Base-by-base conservation (phyloP, 2,113 vertebrate genomes). In the Zosterops japonicus region DNA sequence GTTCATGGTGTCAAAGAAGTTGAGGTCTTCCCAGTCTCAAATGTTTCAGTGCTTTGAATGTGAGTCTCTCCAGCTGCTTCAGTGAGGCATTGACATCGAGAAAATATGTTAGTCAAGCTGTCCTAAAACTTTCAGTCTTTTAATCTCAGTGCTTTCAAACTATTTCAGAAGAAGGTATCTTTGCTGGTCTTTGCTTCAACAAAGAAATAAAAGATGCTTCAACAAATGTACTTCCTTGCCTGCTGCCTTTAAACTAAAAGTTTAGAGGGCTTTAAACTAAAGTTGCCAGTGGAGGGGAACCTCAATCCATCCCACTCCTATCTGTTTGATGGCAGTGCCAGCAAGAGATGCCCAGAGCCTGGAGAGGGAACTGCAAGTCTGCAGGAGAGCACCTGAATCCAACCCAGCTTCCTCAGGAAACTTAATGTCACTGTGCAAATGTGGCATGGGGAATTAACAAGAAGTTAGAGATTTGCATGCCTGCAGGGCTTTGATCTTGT, bases 81-180 rank as follows among this genome's bases (percentile, higher is more conserved):
- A 15, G 64, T 81, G 75, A 89, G 92, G 71, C 50, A 86, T 3
- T 64, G 46, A 82, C 76, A n/a, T 83, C 53, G 49, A 31, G 59
- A 83, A 90, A 67, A 77, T 93, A 53, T 9, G 16, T 80, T 95
- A 93, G 74, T 85, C 87, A 92, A 93, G 49, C 76, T 89, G 76
- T 87, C 89, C 83, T 81, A 71, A 94, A 94, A 84, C 69, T 87
- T 86, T 52, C 35, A 70, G 68, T 47, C 33, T 88, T 96, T 89
- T 83, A 63, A 88, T 94, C 72, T 52, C 20, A 63, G 0, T 60
- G 39, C 64, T 49, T 93, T 88, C 60, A 80, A 36, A 57, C n/a
- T 44, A 22, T 81, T 93, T 77, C 50, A 81, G 76, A 72, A 92
- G 78, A 78, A 64, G 68, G 19, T 80, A 50, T 50, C 60, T 65